Percentiles rank a stretch among this genome's conserved stretches.
Evolutionary conservation across 2,888 invertebrate genomes (phyloP).

Genomic region (Xestia ashworthii): DNA sequence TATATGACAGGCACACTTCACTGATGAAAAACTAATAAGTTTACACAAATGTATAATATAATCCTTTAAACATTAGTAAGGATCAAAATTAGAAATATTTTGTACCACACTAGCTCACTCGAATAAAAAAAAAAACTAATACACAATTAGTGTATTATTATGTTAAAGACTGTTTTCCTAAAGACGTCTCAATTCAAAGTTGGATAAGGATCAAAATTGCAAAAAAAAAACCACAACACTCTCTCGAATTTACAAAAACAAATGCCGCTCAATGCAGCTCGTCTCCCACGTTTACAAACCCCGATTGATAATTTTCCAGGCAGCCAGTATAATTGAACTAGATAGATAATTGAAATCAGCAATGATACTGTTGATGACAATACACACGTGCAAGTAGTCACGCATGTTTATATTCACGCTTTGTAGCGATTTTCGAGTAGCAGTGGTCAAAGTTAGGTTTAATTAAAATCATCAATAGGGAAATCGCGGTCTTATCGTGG

Average conservation of each 20-base stretch:
- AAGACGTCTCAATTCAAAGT: background rate
- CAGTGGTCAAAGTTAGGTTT: background rate
- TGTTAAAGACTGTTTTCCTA: too few relatives aligned
- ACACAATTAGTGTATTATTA: background rate
- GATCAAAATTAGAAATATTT: background rate
- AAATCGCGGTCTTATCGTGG: background rate
- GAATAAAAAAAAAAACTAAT: background rate
- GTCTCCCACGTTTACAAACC: conserved; percentile 30
- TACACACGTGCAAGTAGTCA: conserved; percentile 55
- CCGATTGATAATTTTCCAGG: conserved; percentile 55
- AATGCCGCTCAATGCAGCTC: background rate
- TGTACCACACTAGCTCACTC: background rate
- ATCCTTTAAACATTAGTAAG: background rate
- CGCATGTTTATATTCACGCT: conserved; percentile 44
- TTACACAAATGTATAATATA: background rate
- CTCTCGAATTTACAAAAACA: background rate
- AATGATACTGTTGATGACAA: conserved; percentile 44
- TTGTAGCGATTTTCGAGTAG: background rate
- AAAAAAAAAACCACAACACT: background rate
- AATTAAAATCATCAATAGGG: background rate
- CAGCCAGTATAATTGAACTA: conserved; percentile 59
- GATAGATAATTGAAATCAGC: conserved; percentile 64
- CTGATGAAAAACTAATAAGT: too few relatives aligned
- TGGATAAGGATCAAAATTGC: background rate
- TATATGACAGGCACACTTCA: background rate